phyloP scores from a whole-genome alignment of 2,113 vertebrate genomes.

The Hemiscyllium ocellatum region DNA sequence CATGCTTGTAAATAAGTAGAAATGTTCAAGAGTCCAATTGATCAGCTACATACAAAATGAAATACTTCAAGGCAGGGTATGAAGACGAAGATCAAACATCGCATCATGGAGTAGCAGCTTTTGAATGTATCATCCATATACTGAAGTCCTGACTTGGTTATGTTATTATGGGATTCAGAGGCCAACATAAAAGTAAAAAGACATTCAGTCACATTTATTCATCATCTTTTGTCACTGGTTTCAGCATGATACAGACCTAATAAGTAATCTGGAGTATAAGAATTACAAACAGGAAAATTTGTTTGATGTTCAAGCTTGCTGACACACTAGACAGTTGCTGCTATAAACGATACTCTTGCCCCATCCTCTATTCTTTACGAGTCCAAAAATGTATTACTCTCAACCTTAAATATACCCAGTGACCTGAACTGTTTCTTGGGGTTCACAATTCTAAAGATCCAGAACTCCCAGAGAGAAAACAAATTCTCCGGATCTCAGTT shows the following conservation, averaged over 20 bases:
- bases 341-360: background rate
- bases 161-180: background rate
- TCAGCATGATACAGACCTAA: background rate
- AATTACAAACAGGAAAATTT: background rate
- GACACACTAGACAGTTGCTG: background rate
- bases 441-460: background rate
- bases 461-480: background rate
- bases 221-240: background rate
- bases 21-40: background rate
- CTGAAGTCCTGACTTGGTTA: background rate
- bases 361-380: background rate
- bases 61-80: background rate
- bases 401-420: background rate
- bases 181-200: background rate
- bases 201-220: background rate
- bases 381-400: background rate
- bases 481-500: background rate
- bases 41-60: background rate
- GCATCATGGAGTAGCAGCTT: background rate
- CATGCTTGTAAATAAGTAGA: background rate
- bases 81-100: background rate
- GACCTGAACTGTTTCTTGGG: background rate
- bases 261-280: background rate
- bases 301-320: background rate
- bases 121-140: background rate